phyloP scores from a whole-genome alignment of 1,140 invertebrate species.

The Drosophila setifemur region DNA sequence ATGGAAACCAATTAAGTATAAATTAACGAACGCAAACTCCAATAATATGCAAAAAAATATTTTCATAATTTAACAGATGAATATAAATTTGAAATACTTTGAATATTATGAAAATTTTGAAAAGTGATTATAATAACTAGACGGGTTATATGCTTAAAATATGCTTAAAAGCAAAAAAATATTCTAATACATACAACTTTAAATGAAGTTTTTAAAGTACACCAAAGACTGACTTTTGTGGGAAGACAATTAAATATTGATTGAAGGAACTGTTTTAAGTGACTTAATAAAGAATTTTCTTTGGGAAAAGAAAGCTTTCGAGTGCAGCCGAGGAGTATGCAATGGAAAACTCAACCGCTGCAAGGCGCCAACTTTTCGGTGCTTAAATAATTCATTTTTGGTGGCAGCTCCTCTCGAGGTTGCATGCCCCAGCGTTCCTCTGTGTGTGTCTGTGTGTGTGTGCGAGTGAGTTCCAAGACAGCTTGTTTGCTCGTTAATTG shows the following conservation, averaged over 20 bases:
- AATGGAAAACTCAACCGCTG: not conserved
- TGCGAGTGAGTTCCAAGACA: conserved; percentile 7
- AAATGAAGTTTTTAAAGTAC: too few species aligned
- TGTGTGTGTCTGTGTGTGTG: not conserved
- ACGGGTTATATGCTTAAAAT: too few species aligned
- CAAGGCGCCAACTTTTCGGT: conserved; percentile 7
- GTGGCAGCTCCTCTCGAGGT: conserved; percentile 20
- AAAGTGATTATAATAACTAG: too few species aligned
- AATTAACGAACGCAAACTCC: too few species aligned
- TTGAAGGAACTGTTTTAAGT: not conserved
- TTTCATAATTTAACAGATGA: too few species aligned
- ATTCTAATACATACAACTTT: too few species aligned
- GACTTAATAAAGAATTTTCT: conserved; percentile 6
- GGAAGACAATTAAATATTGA: not conserved
- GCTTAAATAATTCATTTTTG: conserved; percentile 41
- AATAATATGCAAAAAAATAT: too few species aligned
- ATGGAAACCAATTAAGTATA: too few species aligned
- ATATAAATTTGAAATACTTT: too few species aligned
- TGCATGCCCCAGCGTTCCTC: conserved; percentile 10
- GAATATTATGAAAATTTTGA: too few species aligned
- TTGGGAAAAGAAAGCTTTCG: not conserved
- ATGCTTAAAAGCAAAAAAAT: too few species aligned
- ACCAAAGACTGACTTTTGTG: not conserved
- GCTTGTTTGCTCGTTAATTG: conserved; percentile 55
- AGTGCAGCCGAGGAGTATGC: conserved; percentile 33